phyloP scores from a whole-genome alignment of 2,888 invertebrate genomes.

The Acanthacorydalis orientalis region DNA sequence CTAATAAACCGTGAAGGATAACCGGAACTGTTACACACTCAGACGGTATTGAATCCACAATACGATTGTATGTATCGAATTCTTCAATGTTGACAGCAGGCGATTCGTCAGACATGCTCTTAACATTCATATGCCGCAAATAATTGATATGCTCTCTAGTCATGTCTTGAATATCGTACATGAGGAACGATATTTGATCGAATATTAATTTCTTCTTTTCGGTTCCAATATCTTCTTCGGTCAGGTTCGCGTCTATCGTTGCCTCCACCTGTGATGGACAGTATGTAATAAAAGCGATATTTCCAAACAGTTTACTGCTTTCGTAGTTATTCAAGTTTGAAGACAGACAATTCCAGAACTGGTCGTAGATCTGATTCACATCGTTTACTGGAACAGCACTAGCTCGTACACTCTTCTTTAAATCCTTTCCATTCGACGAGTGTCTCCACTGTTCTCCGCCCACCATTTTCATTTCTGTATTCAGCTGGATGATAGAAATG shows the following conservation, averaged over 20 bases:
- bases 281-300: slow-evolving; percentile 2
- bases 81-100: not conserved
- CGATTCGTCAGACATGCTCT: not conserved
- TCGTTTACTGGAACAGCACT: not conserved
- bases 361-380: no score
- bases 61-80: slow-evolving; percentile 11
- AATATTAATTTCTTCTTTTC: slow-evolving; percentile 11
- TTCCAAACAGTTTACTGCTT: not conserved
- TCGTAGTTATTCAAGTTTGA: not conserved
- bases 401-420: not conserved
- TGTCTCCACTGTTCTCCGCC: not conserved
- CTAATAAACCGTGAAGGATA: slow-evolving; percentile 16
- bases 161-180: slow-evolving; percentile 19
- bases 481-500: not conserved
- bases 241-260: not conserved
- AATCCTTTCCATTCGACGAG: not conserved
- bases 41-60: slow-evolving; percentile 13
- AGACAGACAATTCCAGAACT: slow-evolving; percentile 1
- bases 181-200: slow-evolving; percentile 15
- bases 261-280: not conserved
- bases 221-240: not conserved
- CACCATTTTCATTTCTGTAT: not conserved
- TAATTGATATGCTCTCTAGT: slow-evolving; percentile 15
- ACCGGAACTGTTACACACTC: slow-evolving; percentile 15
- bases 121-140: slow-evolving; percentile 14